Evolutionary conservation across 92 coral and sea anemone species (phyloP), one percentile per base, ranked within the genome.

Genomic region (Heteractis magnifica): DNA sequence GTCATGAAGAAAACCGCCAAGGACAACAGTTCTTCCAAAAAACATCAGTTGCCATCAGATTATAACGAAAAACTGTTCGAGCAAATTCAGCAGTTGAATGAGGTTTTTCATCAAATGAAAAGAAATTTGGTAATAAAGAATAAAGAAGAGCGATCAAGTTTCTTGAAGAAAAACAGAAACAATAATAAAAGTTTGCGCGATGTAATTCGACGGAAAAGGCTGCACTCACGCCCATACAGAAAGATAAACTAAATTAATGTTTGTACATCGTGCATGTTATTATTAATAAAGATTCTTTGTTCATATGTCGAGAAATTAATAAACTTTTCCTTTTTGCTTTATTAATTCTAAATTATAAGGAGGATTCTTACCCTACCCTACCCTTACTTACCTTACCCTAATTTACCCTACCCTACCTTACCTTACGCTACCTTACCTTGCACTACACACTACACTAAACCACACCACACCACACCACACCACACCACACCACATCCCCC

Each of bases 21-120:
- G 21, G 81, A 87, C 8, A 78, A 65, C 56, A 52, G 62, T 51
- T 71, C 84, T 51, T 83, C 92, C 4, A 94, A 94, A 80, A 86
- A 92, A 71, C 84, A 85, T 21, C 72, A 71, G 8, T 87, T 94
- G 9, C 98, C 95, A 56, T 77, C 87, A 9, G 72, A 78, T 49
- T 26, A 13, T 13, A 26, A 85, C 26, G 49, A 55, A 3, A 72
- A 77, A 71, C 88, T 85, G 1, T 11, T 26, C 49, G 56, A 68
- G 7, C 77, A 85, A 76, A 65, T 85, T 55, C 51, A 72, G 9
- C 62, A 58, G 19, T 52, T 85, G 14, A 18, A 68, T 52, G 48
- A 59, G 12, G 76, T 79, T 49, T 13, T 53, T 20, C 18, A 51
- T 15, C 49, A 56, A 56, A 78, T 85, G 88, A 85, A 71, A 73